Percentiles rank a stretch among this genome's conserved stretches.
phyloP scores from a whole-genome alignment of 2,888 invertebrate genomes.

The Spilosoma lubricipeda region DNA sequence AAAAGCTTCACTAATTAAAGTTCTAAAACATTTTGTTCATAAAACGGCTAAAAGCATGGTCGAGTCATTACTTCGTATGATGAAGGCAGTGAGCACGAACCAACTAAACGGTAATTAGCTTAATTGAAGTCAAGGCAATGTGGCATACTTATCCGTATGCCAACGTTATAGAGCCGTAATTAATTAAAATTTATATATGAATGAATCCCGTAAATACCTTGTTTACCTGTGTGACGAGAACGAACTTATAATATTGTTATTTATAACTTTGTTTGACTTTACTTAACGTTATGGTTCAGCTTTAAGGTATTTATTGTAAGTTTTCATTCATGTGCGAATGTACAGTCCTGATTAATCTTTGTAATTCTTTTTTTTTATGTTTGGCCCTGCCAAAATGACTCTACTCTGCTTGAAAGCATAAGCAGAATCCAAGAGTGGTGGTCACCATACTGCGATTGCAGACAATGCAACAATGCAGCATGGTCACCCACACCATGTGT shows the following conservation, averaged over 20 bases:
- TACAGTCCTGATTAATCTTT: not conserved
- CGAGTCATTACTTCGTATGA: not conserved
- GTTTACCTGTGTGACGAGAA: not conserved
- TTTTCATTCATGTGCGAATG: not conserved
- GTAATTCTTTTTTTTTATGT: too few relatives aligned
- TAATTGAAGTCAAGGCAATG: constrained; percentile 10
- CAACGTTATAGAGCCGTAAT: constrained; percentile 3
- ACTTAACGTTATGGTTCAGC: not conserved
- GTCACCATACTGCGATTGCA: too few relatives aligned
- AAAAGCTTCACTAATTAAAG: not conserved
- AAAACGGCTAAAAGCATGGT: not conserved
- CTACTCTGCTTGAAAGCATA: too few relatives aligned
- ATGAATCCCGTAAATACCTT: not conserved
- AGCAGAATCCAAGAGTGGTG: too few relatives aligned
- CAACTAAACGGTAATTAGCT: constrained; percentile 12
- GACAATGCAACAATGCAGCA: too few relatives aligned
- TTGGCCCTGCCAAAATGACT: too few relatives aligned
- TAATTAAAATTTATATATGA: not conserved
- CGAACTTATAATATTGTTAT: not conserved
- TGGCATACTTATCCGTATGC: not conserved
- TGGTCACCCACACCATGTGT: too few relatives aligned
- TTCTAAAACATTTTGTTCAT: not conserved
- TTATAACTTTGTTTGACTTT: not conserved
- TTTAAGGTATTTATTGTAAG: not conserved
- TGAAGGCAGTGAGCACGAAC: not conserved